A percentile compares a stretch with the other conserved stretches of the same genome.
Conservation (phyloP, 1,140 invertebrate genomes). For the Drosophila oshimai region DNA sequence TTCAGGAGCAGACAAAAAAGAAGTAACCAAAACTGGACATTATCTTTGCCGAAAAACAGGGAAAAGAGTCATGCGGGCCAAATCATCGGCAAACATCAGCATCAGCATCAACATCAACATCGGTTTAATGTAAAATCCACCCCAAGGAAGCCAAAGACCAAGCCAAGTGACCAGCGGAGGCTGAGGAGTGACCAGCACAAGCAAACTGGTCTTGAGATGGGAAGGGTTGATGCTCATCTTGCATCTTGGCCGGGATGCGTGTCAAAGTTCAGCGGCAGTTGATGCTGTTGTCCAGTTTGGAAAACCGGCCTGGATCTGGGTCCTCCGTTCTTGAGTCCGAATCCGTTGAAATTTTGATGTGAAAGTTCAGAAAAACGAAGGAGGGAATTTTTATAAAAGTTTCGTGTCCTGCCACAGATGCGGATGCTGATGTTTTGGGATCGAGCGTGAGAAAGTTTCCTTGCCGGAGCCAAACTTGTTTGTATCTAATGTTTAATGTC, state of each 20-base stretch:
- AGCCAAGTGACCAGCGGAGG: conserved; percentile 46
- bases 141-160: conserved; percentile 17
- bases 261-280: conserved; percentile 76
- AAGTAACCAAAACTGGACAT: conserved; percentile 70
- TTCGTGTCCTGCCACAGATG: conserved; percentile 67
- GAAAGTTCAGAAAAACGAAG: conserved; percentile 72
- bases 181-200: conserved; percentile 42
- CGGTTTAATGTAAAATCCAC: conserved; percentile 35
- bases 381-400: conserved; percentile 71
- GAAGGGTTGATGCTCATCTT: conserved; percentile 32
- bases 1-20: conserved; percentile 23
- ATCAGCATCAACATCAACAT: not conserved
- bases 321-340: conserved; percentile 42
- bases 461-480: conserved; percentile 52
- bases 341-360: conserved; percentile 82
- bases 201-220: conserved; percentile 33
- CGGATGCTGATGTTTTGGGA: conserved; percentile 35
- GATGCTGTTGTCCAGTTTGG: conserved; percentile 72
- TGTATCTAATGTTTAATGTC: conserved; percentile 50
- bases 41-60: conserved; percentile 64
- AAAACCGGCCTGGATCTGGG: conserved; percentile 65
- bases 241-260: conserved; percentile 72
- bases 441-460: conserved; percentile 67
- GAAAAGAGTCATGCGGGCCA: conserved; percentile 39
- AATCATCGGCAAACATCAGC: conserved; percentile 37